Percentiles rank a stretch among this genome's conserved stretches.
phyloP scores from a whole-genome alignment of 2,888 invertebrate species.

The Arrhopalites spinosus region DNA sequence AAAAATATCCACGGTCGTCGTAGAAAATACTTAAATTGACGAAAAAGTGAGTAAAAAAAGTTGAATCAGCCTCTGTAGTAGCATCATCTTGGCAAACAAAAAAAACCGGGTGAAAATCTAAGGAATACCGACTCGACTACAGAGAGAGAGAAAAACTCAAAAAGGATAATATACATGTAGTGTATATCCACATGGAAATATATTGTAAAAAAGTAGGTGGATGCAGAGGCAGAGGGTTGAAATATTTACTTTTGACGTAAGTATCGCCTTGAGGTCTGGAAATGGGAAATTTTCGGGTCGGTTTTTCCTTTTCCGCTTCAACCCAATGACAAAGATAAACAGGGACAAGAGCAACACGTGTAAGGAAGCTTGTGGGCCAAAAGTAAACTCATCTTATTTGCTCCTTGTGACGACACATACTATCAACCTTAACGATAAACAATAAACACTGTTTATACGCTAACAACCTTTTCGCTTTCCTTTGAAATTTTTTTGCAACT shows the following conservation, averaged over 20 bases:
- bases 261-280: slow-evolving; percentile 6
- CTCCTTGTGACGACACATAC: not conserved
- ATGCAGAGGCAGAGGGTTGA: not conserved
- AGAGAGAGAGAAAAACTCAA: too few relatives aligned
- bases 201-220: not conserved
- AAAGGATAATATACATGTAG: not conserved
- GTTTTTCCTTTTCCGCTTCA: not conserved
- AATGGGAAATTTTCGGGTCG: not conserved
- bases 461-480: not conserved
- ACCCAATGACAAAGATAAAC: slow-evolving; percentile 8
- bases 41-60: too few relatives aligned
- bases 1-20: too few relatives aligned
- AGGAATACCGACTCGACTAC: not conserved
- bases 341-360: slow-evolving; percentile 7
- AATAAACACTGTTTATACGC: slow-evolving; percentile 8
- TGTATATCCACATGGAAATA: not conserved
- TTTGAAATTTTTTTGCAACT: too few relatives aligned
- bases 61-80: too few relatives aligned
- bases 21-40: too few relatives aligned
- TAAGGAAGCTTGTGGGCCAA: not conserved
- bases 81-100: too few relatives aligned
- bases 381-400: slow-evolving; percentile 21
- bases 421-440: slow-evolving; percentile 14
- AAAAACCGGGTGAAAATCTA: too few relatives aligned
- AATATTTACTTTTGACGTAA: slow-evolving; percentile 14